Evolutionary conservation across 2,113 vertebrate genomes (phyloP).

Genomic region (Prunella fulvescens): DNA sequence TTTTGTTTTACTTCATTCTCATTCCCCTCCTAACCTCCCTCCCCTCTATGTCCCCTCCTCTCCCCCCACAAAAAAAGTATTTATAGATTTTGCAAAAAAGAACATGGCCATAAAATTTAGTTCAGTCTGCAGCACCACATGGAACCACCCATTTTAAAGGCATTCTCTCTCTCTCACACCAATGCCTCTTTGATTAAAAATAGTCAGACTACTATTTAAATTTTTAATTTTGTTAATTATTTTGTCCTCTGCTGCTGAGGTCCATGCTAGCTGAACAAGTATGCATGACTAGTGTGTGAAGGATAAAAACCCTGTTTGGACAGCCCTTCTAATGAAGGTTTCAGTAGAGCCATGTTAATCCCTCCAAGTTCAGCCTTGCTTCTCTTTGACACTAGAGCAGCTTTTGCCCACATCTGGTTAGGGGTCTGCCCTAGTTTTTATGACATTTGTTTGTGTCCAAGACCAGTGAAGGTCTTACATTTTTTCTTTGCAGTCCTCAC

Average conservation of each 20-base stretch:
- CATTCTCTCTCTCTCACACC: neutral
- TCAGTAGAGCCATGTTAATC: neutral
- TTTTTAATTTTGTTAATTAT: neutral
- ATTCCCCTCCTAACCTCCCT: neutral
- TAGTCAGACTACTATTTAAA: neutral
- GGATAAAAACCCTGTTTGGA: neutral
- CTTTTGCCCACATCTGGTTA: neutral
- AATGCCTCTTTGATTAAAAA: neutral
- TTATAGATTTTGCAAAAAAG: slow-evolving; percentile 49
- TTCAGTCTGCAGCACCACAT: neutral
- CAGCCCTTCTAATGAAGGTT: neutral
- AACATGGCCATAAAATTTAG: neutral
- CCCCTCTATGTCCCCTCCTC: neutral
- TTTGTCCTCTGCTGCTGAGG: neutral
- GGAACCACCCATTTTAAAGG: neutral
- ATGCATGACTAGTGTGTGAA: neutral
- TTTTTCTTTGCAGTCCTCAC: neutral
- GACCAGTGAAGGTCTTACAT: neutral
- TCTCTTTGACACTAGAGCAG: neutral
- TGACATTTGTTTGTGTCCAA: neutral
- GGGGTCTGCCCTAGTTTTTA: neutral
- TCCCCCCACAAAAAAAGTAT: neutral
- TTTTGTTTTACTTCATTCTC: slow-evolving; percentile 45
- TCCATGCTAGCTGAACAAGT: neutral
- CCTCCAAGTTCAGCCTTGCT: neutral